Base-by-base conservation (phyloP, 2,113 vertebrate species). In the Pelusios castaneus region DNA sequence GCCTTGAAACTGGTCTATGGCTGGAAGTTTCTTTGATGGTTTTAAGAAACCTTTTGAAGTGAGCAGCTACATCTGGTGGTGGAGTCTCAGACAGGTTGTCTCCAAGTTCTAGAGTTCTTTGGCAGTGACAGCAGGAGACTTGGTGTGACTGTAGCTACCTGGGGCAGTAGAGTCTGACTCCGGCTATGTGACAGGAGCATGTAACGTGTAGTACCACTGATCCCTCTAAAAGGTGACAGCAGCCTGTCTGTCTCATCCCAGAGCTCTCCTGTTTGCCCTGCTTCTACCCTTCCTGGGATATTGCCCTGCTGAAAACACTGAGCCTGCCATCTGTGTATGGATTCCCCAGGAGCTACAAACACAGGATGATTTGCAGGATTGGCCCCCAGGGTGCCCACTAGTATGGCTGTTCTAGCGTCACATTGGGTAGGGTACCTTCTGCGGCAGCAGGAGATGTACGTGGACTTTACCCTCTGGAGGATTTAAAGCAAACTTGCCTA, bases 1-100 rank as follows among this genome's bases (percentile, higher is more conserved):
- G 83, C 60, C 86, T 94, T 70, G 73, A 89, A 95, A 73, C 81
- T 94, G 95, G 90, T 88, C 87, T 27, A 70, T 92, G 34, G 17
- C 55, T 83, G 51, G 60, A 82, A 91, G 70, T 2, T 45, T 34
- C 49, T 89, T 58, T 10, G 75, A 77, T 86, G 49, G 85, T 91
- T 47, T 80, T 55, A 89, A 91, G 80, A 52, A 47, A 88, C 27
- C 52, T 19, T 89, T 84, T 49, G 58, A 60, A 82, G 38, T 52
- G 83, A 88, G 51, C 83, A 73, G 80, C 38, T 51, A 14, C 13
- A 25, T 80, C 83, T 94, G 92, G 14, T 54, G 24, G 29, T 70
- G 38, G 67, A 82, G 77, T 70, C 54, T 38, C 1, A 25, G 47
- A 8, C 34, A 56, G 43, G 27, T 1, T 12, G 58, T 58, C 49